Evolutionary conservation across 2,797 vertebrate species (phyloP).

Genomic region (Tokudaia tokunoshimensis): DNA sequence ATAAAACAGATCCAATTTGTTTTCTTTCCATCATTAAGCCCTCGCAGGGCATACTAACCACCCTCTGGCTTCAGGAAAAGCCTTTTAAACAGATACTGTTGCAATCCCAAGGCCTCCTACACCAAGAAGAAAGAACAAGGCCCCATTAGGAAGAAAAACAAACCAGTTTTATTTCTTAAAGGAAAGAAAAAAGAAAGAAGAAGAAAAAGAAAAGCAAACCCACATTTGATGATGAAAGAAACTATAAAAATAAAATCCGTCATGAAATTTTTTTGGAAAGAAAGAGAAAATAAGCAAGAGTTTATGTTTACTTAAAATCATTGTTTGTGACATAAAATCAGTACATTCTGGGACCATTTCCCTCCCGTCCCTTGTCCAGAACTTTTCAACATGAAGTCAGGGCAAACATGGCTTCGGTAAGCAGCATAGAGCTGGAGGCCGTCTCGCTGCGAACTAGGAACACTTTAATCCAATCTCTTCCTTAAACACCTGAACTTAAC

Average conservation of each 20-base stretch:
- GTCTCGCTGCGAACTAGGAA: background rate
- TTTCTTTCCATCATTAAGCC: slow-evolving; percentile 73
- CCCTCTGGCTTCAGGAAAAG: slow-evolving; percentile 61
- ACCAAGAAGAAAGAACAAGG: slow-evolving; percentile 80
- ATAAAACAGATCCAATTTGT: slow-evolving; percentile 67
- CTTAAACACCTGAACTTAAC: slow-evolving; percentile 67
- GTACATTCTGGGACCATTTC: background rate
- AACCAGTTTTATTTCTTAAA: slow-evolving; percentile 70
- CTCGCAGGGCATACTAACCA: background rate
- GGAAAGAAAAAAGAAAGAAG: background rate
- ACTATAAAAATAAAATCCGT: slow-evolving; percentile 62
- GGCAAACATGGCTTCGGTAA: background rate
- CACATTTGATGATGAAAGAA: slow-evolving; percentile 71
- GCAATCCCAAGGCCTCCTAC: slow-evolving; percentile 64
- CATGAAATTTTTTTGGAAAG: slow-evolving; percentile 18
- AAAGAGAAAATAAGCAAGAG: background rate
- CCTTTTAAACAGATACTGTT: slow-evolving; percentile 77
- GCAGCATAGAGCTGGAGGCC: background rate
- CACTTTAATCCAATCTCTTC: slow-evolving; percentile 71
- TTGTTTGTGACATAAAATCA: slow-evolving; percentile 58
- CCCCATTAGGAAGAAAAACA: slow-evolving; percentile 77
- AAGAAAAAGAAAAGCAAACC: background rate
- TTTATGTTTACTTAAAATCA: slow-evolving; percentile 67
- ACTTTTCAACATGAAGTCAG: background rate
- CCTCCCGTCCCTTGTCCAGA: background rate